Evolutionary conservation across 2,113 vertebrate species (phyloP), one percentile per base, ranked within the genome.

Genomic region (Pelmatolapia mariae): DNA sequence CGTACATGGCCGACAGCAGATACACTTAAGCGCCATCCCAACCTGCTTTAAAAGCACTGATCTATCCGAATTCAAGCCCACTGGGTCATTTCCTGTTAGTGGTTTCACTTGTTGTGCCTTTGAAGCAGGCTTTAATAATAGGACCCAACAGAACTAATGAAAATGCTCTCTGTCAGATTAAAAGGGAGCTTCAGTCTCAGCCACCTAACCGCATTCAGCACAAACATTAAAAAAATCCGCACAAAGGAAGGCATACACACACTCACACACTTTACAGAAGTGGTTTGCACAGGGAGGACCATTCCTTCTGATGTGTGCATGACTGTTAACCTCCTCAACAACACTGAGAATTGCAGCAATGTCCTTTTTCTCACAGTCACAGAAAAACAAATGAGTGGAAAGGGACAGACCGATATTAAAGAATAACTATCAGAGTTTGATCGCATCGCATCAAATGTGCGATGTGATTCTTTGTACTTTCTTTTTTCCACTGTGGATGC

Each of bases 131-230:
- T 95, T 92, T 96, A 96, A 96, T 96, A 96, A 96, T 95, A 96
- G 95, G 95, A 96, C 93, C 94, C 92, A 96, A 94, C 94, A 95
- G 93, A 95, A 93, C 94, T 96, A 96, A 96, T 97, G 95, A 96
- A 96, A 97, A 96, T 86, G 92, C 93, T 96, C 92, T 92, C 93
- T 89, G 92, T 96, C 95, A 95, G 94, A 97, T 96, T 96, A 96
- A 95, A 96, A 97, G 95, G 92, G 93, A 92, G 94, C 93, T 94
- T 94, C 91, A 91, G 93, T 92, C 93, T 94, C 87, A 91, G 94
- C 92, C 91, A 91, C 90, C 91, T 88, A 89, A 95, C 94, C 94
- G 45, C 94, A 95, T 82, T 89, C 86, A 90, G 93, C 82, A 91
- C 94, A 95, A 95, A 95, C 92, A 94, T 81, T 86, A 86, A 88